Evolutionary conservation across 2,113 vertebrate species (phyloP).

Genomic region (Strix aluco): DNA sequence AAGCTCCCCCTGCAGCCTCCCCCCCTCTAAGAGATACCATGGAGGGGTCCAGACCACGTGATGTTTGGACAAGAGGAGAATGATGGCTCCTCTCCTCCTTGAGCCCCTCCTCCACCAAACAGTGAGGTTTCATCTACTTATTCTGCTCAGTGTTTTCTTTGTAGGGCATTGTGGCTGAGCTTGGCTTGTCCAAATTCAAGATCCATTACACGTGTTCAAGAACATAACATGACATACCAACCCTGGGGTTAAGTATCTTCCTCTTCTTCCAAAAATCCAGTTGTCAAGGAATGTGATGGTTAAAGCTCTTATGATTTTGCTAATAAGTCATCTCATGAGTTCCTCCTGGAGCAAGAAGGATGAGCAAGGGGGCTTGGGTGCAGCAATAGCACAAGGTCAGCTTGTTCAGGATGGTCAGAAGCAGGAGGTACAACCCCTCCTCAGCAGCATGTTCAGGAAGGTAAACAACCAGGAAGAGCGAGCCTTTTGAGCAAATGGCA

Average conservation of each 20-base stretch:
- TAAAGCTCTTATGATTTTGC: background rate
- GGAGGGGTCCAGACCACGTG: background rate
- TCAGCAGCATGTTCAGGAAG: accelerated
- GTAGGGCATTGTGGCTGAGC: background rate
- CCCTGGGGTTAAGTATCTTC: background rate
- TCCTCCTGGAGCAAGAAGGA: background rate
- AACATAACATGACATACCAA: background rate
- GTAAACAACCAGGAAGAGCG: background rate
- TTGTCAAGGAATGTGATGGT: background rate
- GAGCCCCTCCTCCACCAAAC: background rate
- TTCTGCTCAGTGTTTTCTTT: background rate
- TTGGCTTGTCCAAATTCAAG: background rate
- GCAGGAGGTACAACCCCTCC: background rate
- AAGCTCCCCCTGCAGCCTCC: background rate
- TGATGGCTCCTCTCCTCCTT: background rate
- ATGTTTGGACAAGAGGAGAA: background rate
- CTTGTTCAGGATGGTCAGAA: background rate
- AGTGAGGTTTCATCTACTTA: background rate
- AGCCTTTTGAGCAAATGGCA: background rate
- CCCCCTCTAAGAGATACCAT: background rate
- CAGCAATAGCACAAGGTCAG: background rate
- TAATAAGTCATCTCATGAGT: background rate
- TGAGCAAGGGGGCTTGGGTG: background rate
- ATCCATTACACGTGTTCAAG: background rate
- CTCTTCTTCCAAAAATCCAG: background rate